phyloP scores from a whole-genome alignment of 2,797 vertebrate species.

The Morelia viridis region DNA sequence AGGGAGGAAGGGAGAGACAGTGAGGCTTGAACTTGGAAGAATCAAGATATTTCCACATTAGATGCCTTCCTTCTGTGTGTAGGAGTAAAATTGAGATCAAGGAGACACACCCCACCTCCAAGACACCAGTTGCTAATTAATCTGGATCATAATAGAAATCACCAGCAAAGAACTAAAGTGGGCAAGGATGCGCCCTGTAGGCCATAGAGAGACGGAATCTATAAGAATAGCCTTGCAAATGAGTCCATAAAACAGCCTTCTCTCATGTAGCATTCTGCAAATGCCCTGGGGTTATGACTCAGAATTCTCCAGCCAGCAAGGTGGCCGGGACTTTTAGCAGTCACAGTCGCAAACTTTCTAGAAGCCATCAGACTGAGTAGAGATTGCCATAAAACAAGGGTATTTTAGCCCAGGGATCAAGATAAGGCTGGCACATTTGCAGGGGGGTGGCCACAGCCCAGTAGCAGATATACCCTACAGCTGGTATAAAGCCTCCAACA shows the following conservation, averaged over 20 bases:
- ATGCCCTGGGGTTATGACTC: neutral
- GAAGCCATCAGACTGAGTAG: neutral
- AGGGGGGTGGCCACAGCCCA: too few relatives aligned
- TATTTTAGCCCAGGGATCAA: too few relatives aligned
- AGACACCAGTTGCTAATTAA: accelerated
- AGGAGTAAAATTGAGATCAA: neutral
- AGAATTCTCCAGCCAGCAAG: neutral
- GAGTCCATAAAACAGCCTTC: neutral
- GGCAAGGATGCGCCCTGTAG: neutral
- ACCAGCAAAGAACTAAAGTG: neutral
- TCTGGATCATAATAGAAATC: neutral
- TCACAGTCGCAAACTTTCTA: neutral
- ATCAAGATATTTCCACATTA: accelerated
- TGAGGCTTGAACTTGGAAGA: neutral
- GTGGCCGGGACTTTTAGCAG: neutral
- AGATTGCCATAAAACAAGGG: neutral
- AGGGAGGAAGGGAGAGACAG: neutral
- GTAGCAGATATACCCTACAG: too few relatives aligned
- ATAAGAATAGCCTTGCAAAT: neutral
- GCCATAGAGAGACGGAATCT: neutral
- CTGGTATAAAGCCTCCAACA: too few relatives aligned
- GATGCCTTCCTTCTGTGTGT: too few relatives aligned
- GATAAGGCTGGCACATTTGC: too few relatives aligned
- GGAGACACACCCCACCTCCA: neutral
- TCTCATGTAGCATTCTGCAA: neutral